Evolutionary conservation across 1,140 invertebrate species (phyloP), one percentile per base, ranked within the genome.

Genomic region (Drosophila rhopaloa): DNA sequence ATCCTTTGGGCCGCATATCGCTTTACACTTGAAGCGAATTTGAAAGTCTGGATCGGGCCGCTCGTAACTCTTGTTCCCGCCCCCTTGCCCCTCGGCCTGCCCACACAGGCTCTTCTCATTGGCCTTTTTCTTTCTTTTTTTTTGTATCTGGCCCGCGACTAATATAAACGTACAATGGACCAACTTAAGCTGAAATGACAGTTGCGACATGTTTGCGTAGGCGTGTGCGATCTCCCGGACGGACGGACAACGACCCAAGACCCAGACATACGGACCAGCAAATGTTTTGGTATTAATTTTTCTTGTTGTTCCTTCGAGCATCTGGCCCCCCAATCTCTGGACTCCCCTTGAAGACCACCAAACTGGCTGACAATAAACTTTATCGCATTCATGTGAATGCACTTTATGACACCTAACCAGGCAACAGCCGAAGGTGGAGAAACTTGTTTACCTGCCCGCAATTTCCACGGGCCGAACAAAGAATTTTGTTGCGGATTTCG

Each of bases 141-240:
- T 75, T 81, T 60, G 16, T 88, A 62, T 54, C 70, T 59, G 70
- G 60, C 70, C 66, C 68, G 70, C 85, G 81, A 89, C 89, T 89
- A 91, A 91, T 91, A 91, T 88, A 91, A 89, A 91, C 81, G 81
- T 91, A 91, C 85, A 90, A 89, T 86, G 84, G 89, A 76, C 84
- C 75, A 88, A 91, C 74, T 86, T 91, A 91, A 91, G 89, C 89
- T 79, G 82, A 91, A 91, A 91, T 91, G 90, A 86, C 89, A 91
- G 79, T 91, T 91, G 89, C 84, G 89, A 91, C 89, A 91, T 91
- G 89, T 85, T 89, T 89, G 90, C 79, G 89, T 91, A 85, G 89
- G 89, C 83, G 89, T 88, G 84, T 89, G 89, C 85, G 84, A 90
- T 90, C 81, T 82, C 67, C 53, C 65, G 53, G 67, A 66, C 79